These are phyloP conservation scores for Pemphredon lugubris DNA, from an alignment of 2,888 invertebrate genomes.

Conservation along the genomic window DNA sequence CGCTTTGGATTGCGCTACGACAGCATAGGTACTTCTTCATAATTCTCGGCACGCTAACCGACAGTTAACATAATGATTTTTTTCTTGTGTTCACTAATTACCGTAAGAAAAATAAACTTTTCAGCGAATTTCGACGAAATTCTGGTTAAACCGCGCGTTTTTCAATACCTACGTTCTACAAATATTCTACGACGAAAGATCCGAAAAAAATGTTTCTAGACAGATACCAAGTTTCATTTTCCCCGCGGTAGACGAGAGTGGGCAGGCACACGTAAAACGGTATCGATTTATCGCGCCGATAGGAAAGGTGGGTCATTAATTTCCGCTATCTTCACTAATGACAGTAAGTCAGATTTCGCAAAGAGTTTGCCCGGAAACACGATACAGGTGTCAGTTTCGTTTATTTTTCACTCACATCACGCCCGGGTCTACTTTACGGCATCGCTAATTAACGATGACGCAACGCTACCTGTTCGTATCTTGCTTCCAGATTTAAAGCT, in stretches of 20 bases:
- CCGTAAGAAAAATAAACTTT: too few relatives aligned
- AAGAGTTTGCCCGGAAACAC: slow-evolving; percentile 7
- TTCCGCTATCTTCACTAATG: slow-evolving; percentile 30
- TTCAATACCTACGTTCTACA: too few relatives aligned
- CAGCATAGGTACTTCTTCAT: too few relatives aligned
- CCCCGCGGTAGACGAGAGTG: slow-evolving; percentile 2
- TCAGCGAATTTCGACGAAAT: too few relatives aligned
- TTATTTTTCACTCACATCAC: slow-evolving; percentile 33
- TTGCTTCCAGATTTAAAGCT: slow-evolving; percentile 45
- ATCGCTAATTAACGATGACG: slow-evolving; percentile 50
- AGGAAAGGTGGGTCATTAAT: slow-evolving; percentile 31
- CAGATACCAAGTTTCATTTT: too few relatives aligned
- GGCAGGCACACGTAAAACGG: slow-evolving; percentile 9
- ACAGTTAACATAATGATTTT: too few relatives aligned
- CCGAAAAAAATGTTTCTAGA: too few relatives aligned
- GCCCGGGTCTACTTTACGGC: slow-evolving; percentile 40
- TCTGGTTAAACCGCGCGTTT: too few relatives aligned
- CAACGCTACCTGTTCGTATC: slow-evolving; percentile 36
- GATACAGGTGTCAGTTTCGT: slow-evolving; percentile 38
- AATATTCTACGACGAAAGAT: too few relatives aligned
- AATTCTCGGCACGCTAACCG: too few relatives aligned
- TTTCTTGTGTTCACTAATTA: too few relatives aligned
- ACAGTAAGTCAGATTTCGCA: slow-evolving; percentile 9
- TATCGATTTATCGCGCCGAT: slow-evolving; percentile 37
- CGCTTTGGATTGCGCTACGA: too few relatives aligned